phyloP scores from a whole-genome alignment of 2,113 vertebrate species.

The Loxodonta africana region DNA sequence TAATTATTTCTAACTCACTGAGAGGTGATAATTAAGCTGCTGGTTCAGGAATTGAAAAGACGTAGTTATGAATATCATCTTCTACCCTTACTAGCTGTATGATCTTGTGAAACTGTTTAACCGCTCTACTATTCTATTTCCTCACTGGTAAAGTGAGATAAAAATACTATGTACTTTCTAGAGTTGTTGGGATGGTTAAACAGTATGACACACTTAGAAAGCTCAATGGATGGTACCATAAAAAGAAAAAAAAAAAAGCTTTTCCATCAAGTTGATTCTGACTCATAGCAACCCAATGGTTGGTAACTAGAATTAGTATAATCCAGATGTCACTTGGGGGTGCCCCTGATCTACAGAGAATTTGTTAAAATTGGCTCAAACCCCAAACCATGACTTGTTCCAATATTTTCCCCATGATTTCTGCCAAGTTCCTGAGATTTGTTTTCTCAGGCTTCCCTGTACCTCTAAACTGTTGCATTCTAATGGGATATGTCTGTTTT shows the following conservation, averaged over 20 bases:
- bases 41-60: conserved; percentile 9
- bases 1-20: conserved; percentile 54
- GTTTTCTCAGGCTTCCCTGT: not conserved
- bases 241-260: too few species aligned
- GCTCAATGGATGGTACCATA: too few species aligned
- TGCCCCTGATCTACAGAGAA: not conserved
- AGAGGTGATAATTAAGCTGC: conserved; percentile 11
- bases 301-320: not conserved
- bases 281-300: too few species aligned
- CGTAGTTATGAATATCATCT: not conserved
- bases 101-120: not conserved
- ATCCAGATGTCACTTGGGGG: not conserved
- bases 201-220: not conserved
- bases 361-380: not conserved
- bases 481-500: not conserved
- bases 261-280: too few species aligned
- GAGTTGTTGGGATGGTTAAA: not conserved
- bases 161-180: not conserved
- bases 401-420: not conserved
- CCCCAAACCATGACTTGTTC: not conserved
- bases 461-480: not conserved
- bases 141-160: not conserved
- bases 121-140: not conserved
- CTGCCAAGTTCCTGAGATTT: not conserved
- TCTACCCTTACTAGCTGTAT: not conserved